These are phyloP conservation scores for Cheirogaleus medius DNA, from an alignment of 2,113 vertebrate genomes.

Conservation along the genomic window DNA sequence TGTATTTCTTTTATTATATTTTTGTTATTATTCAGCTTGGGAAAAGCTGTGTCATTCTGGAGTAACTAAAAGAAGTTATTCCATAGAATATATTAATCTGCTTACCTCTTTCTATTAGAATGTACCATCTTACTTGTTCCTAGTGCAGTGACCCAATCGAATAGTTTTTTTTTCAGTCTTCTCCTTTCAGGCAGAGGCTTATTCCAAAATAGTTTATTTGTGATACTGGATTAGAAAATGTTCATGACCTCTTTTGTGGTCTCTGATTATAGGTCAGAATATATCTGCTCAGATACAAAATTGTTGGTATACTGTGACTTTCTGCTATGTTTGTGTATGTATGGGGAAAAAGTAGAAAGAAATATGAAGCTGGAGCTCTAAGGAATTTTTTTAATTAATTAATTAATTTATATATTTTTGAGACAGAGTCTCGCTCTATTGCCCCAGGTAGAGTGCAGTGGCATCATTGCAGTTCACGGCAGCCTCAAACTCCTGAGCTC, in stretches of 20 bases:
- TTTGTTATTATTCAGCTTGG: not conserved
- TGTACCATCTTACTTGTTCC: not conserved
- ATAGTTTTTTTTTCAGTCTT: not conserved
- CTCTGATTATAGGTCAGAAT: not conserved
- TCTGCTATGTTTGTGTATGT: not conserved
- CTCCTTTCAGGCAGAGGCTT: slow-evolving; percentile 1
- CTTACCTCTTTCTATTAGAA: not conserved
- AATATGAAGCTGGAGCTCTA: not conserved
- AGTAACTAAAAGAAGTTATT: not conserved
- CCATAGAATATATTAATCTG: not conserved
- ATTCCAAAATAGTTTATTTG: slow-evolving; percentile 4
- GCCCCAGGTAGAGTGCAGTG: too few relatives aligned
- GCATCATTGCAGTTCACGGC: too few relatives aligned
- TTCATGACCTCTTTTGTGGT: not conserved
- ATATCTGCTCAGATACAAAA: not conserved
- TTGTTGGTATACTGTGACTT: not conserved
- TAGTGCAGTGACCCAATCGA: not conserved
- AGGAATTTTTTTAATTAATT: not conserved
- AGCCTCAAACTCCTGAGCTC: too few relatives aligned
- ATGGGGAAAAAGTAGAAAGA: not conserved
- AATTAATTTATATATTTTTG: too few relatives aligned
- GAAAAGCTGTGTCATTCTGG: slow-evolving; percentile 3
- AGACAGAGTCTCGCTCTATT: too few relatives aligned
- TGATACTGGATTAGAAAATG: slow-evolving; percentile 30
- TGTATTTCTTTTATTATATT: not conserved